These are phyloP conservation scores for Tichodroma muraria DNA, from an alignment of 2,113 vertebrate genomes.

Conservation along the genomic window DNA sequence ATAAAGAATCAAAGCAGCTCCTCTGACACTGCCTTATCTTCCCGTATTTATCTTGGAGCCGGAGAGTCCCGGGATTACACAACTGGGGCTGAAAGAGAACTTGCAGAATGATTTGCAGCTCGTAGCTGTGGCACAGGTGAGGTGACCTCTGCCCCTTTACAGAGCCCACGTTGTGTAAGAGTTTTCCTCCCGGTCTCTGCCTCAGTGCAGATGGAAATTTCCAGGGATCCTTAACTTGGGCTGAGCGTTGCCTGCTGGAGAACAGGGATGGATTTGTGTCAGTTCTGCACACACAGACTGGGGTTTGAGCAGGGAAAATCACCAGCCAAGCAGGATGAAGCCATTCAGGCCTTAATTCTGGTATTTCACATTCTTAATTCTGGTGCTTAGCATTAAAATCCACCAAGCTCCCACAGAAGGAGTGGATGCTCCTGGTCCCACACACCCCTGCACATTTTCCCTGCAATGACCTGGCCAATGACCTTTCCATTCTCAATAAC, in stretches of 20 bases:
- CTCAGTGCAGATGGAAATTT: slow-evolving; percentile 35
- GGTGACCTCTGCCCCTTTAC: not conserved
- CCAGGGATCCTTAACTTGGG: not conserved
- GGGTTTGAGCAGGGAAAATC: not conserved
- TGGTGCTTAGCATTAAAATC: not conserved
- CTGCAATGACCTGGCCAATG: rapidly evolving
- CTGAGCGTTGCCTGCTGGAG: not conserved
- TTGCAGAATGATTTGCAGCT: not conserved
- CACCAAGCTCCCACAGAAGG: not conserved
- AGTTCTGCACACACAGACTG: not conserved
- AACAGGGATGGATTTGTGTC: not conserved
- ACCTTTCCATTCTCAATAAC: rapidly evolving
- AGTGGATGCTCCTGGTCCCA: not conserved
- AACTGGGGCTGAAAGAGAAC: not conserved
- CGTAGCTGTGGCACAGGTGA: not conserved
- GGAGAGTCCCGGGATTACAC: not conserved
- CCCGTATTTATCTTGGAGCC: not conserved
- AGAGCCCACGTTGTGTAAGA: not conserved
- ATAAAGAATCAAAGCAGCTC: not conserved
- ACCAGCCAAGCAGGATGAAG: not conserved
- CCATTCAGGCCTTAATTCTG: not conserved
- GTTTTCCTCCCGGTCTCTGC: not conserved
- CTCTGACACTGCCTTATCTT: slow-evolving; percentile 35
- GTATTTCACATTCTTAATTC: not conserved
- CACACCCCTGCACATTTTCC: rapidly evolving